Conservation (phyloP, 2,113 vertebrate species). For the Calypte anna region DNA sequence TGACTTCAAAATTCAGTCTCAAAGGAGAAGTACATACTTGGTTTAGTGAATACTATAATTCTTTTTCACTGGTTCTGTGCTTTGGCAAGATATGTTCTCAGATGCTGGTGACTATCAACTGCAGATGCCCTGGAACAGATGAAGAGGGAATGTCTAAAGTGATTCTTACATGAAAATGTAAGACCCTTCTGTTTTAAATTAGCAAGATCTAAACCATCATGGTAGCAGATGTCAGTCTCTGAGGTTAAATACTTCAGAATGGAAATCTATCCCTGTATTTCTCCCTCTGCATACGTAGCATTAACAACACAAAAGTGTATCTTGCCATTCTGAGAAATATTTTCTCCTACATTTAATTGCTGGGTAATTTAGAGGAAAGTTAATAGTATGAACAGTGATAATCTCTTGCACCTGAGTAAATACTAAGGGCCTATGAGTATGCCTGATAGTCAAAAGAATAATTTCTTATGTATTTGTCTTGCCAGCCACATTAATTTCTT, state of each 20-base stretch:
- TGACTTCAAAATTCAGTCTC: constrained; percentile 20
- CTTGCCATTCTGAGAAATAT: background rate
- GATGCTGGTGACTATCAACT: background rate
- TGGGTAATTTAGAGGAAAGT: background rate
- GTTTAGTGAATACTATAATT: background rate
- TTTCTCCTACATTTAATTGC: background rate
- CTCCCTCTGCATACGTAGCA: background rate
- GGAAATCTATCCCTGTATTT: background rate
- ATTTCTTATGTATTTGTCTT: background rate
- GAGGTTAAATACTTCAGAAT: constrained; percentile 7
- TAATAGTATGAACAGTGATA: background rate
- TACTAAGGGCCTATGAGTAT: background rate
- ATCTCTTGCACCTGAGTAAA: background rate
- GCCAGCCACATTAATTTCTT: background rate
- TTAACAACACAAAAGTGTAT: background rate
- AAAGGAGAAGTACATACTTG: background rate
- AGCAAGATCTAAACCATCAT: background rate
- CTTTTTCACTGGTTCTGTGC: background rate
- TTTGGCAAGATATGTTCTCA: background rate
- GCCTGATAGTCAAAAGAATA: background rate
- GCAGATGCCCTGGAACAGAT: background rate
- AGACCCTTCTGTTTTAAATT: background rate
- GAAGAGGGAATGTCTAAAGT: background rate
- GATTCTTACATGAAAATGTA: background rate
- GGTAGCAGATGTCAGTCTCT: background rate